Percentiles rank a stretch among this genome's conserved stretches.
Evolutionary conservation across 2,113 vertebrate species (phyloP).

Genomic region (Amazona vittata): DNA sequence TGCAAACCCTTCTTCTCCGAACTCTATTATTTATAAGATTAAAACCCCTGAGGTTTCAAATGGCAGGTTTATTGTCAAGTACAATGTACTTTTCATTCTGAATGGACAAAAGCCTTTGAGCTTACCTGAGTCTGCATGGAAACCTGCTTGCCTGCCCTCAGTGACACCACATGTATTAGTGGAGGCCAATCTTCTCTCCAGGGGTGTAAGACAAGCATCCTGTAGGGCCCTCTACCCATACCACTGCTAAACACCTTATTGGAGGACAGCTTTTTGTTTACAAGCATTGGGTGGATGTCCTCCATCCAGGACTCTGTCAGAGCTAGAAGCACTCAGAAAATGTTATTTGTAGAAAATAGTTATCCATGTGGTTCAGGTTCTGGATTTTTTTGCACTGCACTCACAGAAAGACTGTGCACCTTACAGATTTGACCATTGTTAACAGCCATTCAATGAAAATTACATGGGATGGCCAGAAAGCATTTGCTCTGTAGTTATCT

Average conservation of each 20-base stretch:
- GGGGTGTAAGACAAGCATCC: slow-evolving; percentile 19
- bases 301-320: neutral
- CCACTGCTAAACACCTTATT: neutral
- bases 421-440: neutral
- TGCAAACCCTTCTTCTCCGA: slow-evolving; percentile 35
- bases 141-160: slow-evolving; percentile 22
- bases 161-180: neutral
- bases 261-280: neutral
- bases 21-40: slow-evolving; percentile 69
- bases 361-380: neutral
- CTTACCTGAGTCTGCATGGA: slow-evolving; percentile 29
- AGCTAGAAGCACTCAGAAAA: neutral
- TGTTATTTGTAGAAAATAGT: neutral
- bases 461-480: neutral
- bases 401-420: neutral
- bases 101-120: slow-evolving; percentile 60
- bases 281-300: neutral
- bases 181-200: slow-evolving; percentile 8
- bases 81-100: slow-evolving; percentile 59
- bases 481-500: neutral
- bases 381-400: neutral
- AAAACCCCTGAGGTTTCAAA: slow-evolving; percentile 68
- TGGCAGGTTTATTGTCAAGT: slow-evolving; percentile 69
- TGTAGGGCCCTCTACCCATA: neutral
- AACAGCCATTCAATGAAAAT: neutral